A percentile compares a stretch with the other conserved stretches of the same genome.
These are phyloP conservation scores for Oreohelix idahoensis DNA, from an alignment of 1,140 invertebrate species.

Conservation along the genomic window DNA sequence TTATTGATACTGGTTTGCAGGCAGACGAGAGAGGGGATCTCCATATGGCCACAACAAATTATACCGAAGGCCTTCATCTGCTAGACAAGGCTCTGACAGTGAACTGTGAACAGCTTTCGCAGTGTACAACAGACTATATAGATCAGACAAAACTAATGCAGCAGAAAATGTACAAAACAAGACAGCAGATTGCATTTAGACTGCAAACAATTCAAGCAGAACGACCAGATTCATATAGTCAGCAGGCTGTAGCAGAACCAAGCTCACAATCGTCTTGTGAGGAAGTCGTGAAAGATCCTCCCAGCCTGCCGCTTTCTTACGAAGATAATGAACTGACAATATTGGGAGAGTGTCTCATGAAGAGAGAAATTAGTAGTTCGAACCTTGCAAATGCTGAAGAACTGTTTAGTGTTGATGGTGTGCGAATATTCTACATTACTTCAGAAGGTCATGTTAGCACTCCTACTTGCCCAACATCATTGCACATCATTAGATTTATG, in stretches of 20 bases:
- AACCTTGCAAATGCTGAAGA: constrained; percentile 71
- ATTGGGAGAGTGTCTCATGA: constrained; percentile 64
- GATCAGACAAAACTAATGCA: constrained; percentile 74
- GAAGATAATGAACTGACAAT: constrained; percentile 45
- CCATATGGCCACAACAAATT: constrained; percentile 74
- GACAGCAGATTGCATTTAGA: constrained; percentile 72
- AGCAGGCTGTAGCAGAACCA: constrained; percentile 30
- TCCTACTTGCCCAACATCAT: constrained; percentile 75
- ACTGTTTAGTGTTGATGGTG: constrained; percentile 77
- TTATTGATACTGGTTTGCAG: constrained; percentile 76
- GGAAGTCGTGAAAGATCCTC: constrained; percentile 60
- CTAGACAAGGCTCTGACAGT: constrained; percentile 77
- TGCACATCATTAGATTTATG: constrained; percentile 74
- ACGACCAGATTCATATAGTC: neutral
- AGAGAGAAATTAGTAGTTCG: constrained; percentile 34
- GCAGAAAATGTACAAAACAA: constrained; percentile 79
- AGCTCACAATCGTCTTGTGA: constrained; percentile 76
- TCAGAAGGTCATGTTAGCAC: constrained; percentile 78
- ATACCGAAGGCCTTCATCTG: constrained; percentile 75
- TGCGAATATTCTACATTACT: constrained; percentile 80
- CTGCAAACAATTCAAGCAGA: constrained; percentile 65
- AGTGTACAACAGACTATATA: constrained; percentile 75
- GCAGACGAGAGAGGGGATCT: constrained; percentile 76
- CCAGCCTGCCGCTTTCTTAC: constrained; percentile 42
- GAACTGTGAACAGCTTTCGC: constrained; percentile 74